These are phyloP conservation scores for Ctenosaura bakeri DNA, from an alignment of 2,797 vertebrate genomes.

Conservation along the genomic window DNA sequence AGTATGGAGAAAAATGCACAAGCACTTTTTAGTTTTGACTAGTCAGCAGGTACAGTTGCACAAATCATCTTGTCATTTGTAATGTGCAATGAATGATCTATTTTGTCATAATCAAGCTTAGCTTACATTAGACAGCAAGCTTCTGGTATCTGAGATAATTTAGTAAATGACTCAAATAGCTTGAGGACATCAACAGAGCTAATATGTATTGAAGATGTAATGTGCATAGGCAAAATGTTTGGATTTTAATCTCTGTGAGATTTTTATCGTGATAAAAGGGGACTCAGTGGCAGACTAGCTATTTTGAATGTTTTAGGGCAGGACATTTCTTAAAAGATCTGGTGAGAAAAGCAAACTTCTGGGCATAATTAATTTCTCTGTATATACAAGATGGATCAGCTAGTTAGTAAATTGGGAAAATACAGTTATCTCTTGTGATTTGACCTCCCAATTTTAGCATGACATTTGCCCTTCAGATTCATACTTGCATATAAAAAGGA, in stretches of 20 bases:
- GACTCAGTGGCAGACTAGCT: not conserved
- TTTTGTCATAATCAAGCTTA: not conserved
- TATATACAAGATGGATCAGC: not conserved
- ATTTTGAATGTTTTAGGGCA: not conserved
- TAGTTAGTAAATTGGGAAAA: not conserved
- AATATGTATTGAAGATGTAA: constrained; percentile 19
- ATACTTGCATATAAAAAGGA: not conserved
- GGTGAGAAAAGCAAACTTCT: not conserved
- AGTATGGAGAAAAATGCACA: not conserved
- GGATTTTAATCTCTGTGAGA: not conserved
- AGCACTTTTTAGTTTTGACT: not conserved
- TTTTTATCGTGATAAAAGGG: not conserved
- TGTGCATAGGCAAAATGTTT: not conserved
- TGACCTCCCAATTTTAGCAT: not conserved
- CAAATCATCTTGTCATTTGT: constrained; percentile 6
- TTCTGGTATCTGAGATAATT: not conserved
- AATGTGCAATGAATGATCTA: not conserved
- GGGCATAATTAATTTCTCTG: not conserved
- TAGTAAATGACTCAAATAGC: constrained; percentile 21
- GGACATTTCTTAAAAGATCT: constrained; percentile 22
- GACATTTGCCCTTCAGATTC: not conserved
- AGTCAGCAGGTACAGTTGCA: not conserved
- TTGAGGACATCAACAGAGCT: not conserved
- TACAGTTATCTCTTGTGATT: not conserved
- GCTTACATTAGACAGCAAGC: not conserved